phyloP scores from a whole-genome alignment of 1,140 invertebrate genomes.

The Dermatophagoides farinae region DNA sequence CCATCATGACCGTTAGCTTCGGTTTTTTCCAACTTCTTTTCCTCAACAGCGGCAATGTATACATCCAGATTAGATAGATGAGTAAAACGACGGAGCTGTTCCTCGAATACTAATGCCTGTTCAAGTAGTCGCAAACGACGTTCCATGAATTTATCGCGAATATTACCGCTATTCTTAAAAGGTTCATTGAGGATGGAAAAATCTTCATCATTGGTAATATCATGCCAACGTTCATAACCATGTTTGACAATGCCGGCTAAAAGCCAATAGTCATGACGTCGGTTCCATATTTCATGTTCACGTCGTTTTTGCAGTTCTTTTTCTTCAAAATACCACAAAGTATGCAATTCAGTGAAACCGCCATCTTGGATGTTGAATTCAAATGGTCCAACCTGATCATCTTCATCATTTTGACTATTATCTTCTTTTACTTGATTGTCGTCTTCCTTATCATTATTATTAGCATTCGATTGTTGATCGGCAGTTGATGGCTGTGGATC shows the following conservation, averaged over 20 bases:
- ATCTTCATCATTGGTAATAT: slow-evolving; percentile 2
- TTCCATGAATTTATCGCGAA: slow-evolving; percentile 11
- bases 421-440: not conserved
- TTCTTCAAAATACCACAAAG: slow-evolving; percentile 10
- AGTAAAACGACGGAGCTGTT: not conserved
- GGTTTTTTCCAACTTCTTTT: not conserved
- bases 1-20: not conserved
- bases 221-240: slow-evolving; percentile 9
- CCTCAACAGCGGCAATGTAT: not conserved
- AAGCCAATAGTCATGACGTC: slow-evolving; percentile 10
- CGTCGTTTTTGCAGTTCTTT: not conserved
- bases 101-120: slow-evolving; percentile 11
- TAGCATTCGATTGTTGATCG: too few relatives aligned
- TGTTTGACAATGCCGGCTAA: slow-evolving; percentile 7
- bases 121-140: not conserved
- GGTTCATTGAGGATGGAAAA: slow-evolving; percentile 7
- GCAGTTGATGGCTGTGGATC: too few relatives aligned
- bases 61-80: not conserved
- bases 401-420: not conserved
- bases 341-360: slow-evolving; percentile 8
- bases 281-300: slow-evolving; percentile 5
- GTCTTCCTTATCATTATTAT: not conserved
- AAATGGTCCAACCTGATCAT: not conserved
- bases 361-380: slow-evolving; percentile 9
- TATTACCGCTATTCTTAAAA: not conserved